Evolutionary conservation across 2,797 vertebrate genomes (phyloP).

Genomic region (Periparus ater): DNA sequence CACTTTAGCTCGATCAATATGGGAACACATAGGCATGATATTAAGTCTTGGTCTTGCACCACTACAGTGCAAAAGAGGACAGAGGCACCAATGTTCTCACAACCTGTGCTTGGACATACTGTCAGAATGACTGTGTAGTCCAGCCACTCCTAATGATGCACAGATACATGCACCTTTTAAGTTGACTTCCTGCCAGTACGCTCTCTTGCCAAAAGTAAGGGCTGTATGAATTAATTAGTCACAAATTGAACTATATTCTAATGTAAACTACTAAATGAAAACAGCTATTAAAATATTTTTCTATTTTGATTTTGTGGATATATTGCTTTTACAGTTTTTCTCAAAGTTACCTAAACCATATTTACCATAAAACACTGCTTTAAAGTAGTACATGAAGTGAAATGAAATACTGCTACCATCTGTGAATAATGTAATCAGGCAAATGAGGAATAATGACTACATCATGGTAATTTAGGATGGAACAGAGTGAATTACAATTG

Average conservation of each 20-base stretch:
- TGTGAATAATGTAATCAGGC: slow-evolving; percentile 53
- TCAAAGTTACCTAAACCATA: not conserved
- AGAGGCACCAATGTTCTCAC: not conserved
- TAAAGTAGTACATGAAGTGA: not conserved
- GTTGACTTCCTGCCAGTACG: not conserved
- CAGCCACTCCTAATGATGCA: not conserved
- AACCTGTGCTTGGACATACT: not conserved
- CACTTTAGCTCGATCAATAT: not conserved
- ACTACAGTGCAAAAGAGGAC: not conserved
- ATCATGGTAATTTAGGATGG: slow-evolving; percentile 45
- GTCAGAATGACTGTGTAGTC: not conserved
- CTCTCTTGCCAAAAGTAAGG: not conserved
- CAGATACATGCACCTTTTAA: not conserved
- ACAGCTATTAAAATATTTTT: not conserved
- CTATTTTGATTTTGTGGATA: slow-evolving; percentile 1
- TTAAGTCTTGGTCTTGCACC: not conserved
- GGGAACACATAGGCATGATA: accelerated
- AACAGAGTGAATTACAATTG: slow-evolving; percentile 55
- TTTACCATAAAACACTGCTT: not conserved
- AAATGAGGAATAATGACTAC: slow-evolving; percentile 59
- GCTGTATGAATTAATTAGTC: not conserved
- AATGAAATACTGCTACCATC: slow-evolving; percentile 34
- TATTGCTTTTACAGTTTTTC: not conserved
- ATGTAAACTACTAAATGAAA: slow-evolving; percentile 8
- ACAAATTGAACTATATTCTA: not conserved